phyloP scores from a whole-genome alignment of 1,140 invertebrate species.

The Drosophila obscura region DNA sequence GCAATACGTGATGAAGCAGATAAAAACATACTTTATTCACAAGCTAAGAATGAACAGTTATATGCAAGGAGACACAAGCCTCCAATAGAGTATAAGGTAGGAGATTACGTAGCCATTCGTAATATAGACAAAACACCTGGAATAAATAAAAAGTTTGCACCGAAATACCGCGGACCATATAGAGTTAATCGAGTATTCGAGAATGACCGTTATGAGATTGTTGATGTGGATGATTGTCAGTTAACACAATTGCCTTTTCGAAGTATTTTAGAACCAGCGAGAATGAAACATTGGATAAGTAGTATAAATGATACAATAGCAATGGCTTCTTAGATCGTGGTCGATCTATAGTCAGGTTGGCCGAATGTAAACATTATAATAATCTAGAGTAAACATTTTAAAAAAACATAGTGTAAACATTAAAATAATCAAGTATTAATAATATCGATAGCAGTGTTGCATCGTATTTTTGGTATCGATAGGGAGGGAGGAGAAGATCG shows the following conservation, averaged over 20 bases:
- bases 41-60: not conserved
- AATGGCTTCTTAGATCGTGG: no score
- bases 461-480: no score
- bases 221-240: constrained; percentile 4
- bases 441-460: no score
- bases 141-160: constrained; percentile 8
- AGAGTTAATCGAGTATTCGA: not conserved
- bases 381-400: no score
- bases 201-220: not conserved
- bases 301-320: not conserved
- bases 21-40: not conserved
- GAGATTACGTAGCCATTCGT: constrained; percentile 6
- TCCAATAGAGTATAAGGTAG: not conserved
- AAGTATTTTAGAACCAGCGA: not conserved
- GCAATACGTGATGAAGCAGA: not conserved
- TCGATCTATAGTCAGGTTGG: no score
- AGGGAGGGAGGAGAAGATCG: no score
- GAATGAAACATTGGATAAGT: constrained; percentile 1
- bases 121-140: not conserved
- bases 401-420: no score
- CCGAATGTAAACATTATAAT: no score
- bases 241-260: constrained; percentile 1
- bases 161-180: not conserved
- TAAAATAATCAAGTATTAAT: no score
- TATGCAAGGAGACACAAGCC: constrained; percentile 1